Conservation (phyloP, 1,140 invertebrate species). For the Streblospio benedicti region DNA sequence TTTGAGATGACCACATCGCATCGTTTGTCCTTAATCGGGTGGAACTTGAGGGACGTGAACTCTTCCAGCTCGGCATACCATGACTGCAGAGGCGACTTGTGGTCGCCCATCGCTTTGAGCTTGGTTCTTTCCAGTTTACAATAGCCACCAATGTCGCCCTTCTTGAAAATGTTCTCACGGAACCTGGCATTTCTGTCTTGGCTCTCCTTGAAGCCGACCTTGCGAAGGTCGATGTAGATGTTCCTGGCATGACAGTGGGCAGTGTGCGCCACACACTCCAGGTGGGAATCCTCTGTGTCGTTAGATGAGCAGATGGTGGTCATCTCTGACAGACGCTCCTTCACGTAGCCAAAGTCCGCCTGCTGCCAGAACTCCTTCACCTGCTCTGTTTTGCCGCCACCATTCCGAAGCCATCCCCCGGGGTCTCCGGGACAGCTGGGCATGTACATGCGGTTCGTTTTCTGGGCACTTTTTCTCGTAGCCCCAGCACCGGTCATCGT, state of each 20-base stretch:
- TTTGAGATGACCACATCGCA: conserved; percentile 86
- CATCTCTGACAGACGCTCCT: conserved; percentile 68
- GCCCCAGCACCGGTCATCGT: too few species aligned
- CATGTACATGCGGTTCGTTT: conserved; percentile 58
- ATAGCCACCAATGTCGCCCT: conserved; percentile 75
- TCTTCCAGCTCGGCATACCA: conserved; percentile 89
- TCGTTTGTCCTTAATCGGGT: conserved; percentile 53
- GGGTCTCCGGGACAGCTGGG: conserved; percentile 70
- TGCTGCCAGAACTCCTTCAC: conserved; percentile 76
- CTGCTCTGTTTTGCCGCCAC: too few species aligned
- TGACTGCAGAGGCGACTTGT: conserved; percentile 87
- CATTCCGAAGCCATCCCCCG: too few species aligned
- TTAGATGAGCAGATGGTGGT: conserved; percentile 70
- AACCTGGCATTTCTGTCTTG: conserved; percentile 80
- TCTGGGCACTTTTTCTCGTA: conserved; percentile 68
- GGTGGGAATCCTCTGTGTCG: conserved; percentile 49
- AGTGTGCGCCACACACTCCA: conserved; percentile 83
- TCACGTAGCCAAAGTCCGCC: conserved; percentile 90
- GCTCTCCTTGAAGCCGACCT: too few species aligned
- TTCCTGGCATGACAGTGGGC: conserved; percentile 84
- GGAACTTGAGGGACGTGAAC: conserved; percentile 61
- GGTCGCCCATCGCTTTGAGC: conserved; percentile 65
- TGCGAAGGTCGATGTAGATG: conserved; percentile 85
- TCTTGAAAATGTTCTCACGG: conserved; percentile 80
- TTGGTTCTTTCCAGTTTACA: conserved; percentile 55